phyloP scores from a whole-genome alignment of 2,113 vertebrate genomes.

The Cryptoleucopteryx plumbea region DNA sequence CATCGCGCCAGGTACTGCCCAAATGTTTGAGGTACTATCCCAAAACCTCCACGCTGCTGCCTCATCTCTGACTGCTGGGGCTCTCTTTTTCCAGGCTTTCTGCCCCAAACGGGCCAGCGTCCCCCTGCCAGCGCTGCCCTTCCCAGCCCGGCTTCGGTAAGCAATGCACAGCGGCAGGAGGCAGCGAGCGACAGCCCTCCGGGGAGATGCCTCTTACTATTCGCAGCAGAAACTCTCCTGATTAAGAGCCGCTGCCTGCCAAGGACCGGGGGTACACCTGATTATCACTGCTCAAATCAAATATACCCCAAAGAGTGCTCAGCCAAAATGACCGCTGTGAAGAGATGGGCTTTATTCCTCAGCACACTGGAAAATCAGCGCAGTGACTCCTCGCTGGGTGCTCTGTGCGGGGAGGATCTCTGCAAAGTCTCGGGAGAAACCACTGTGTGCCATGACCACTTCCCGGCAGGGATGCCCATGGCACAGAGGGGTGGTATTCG shows the following conservation, averaged over 20 bases:
- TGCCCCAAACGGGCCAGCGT: not conserved
- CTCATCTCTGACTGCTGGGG: not conserved
- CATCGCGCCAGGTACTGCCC: accelerated
- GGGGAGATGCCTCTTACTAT: not conserved
- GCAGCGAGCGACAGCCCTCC: not conserved
- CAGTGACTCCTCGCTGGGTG: not conserved
- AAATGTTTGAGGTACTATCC: not conserved
- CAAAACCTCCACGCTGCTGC: not conserved
- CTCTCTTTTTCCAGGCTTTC: not conserved
- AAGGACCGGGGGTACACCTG: not conserved
- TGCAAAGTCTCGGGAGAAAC: not conserved
- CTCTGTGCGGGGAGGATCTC: accelerated
- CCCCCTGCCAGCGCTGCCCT: accelerated
- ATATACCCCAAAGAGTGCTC: not conserved
- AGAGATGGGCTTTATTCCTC: not conserved
- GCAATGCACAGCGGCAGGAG: not conserved
- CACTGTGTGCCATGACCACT: accelerated
- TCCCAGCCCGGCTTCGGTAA: not conserved
- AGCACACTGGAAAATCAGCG: not conserved
- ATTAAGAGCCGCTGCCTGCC: not conserved
- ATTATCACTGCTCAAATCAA: not conserved
- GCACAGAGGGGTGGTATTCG: not conserved
- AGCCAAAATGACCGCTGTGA: accelerated
- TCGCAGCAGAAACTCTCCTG: not conserved
- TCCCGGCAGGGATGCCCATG: not conserved